Evolutionary conservation across 2,797 vertebrate species (phyloP), one percentile per base, ranked within the genome.

Genomic region (Argya squamiceps): DNA sequence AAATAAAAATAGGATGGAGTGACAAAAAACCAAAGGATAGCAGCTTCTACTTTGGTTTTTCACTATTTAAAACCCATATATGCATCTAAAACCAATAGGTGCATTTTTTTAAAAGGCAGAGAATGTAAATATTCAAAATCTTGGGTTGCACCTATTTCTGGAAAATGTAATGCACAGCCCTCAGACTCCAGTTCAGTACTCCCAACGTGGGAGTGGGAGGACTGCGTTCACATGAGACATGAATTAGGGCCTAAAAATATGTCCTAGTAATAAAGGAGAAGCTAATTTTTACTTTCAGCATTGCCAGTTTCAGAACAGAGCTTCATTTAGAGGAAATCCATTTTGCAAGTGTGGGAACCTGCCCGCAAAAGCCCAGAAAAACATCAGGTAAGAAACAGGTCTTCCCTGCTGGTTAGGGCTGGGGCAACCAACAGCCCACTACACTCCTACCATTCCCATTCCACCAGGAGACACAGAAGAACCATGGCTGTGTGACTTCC

Each of bases 241-340:
- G 88, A 95, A 93, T 94, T 94, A 94, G 56, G n/a, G 17, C 67
- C 85, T 95, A 97, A 96, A 94, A 94, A 95, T 95, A 94, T 1
- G 26, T 55, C 56, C 77, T 93, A 90, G 83, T 93, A 95, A 95
- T 90, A 92, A 94, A 73, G 39, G 19, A 79, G n/a, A 85, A 69
- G 30, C 44, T 67, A 79, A 95, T 94, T 93, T 94, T 93, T 88
- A 87, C 47, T 69, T 91, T 41, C 41, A 88, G 64, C 74, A 62
- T 41, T 74, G 43, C 63, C 58, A 58, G 19, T 79, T 96, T 92
- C 71, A 87, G 84, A 89, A 88, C 10, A 84, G 56, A 78, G 32
- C 15, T 77, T 92, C 36, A 43, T 50, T 58, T 58, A 90, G 55
- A 22, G 34, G 74, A 95, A 94, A 95, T 20, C 18, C 37, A 67